These are phyloP conservation scores for Lanius ludovicianus DNA, from an alignment of 2,113 vertebrate genomes.

Conservation along the genomic window DNA sequence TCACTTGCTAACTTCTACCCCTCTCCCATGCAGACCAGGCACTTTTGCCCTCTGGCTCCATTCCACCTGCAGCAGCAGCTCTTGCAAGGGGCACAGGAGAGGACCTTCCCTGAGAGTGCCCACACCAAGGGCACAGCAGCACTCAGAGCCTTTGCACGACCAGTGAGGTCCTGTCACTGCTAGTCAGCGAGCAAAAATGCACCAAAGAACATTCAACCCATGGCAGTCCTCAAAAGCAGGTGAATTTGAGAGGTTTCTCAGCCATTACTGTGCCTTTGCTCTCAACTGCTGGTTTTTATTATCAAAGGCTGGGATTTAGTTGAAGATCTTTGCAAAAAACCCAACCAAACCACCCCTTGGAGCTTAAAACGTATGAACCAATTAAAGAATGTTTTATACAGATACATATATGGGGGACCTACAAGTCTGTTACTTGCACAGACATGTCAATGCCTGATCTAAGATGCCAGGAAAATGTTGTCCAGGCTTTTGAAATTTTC, in stretches of 20 bases:
- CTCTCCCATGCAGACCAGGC: neutral
- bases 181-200: neutral
- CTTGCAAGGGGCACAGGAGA: neutral
- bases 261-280: neutral
- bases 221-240: neutral
- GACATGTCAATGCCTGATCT: neutral
- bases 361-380: neutral
- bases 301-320: neutral
- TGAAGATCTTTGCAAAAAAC: neutral
- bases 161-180: neutral
- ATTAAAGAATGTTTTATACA: neutral
- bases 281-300: neutral
- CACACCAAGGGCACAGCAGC: neutral
- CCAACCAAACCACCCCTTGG: neutral
- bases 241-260: neutral
- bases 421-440: neutral
- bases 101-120: neutral
- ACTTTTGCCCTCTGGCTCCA: neutral
- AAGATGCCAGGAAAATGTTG: neutral
- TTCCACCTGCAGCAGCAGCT: neutral
- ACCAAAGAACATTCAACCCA: neutral
- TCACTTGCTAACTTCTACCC: neutral
- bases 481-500: neutral
- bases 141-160: neutral
- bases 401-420: neutral